phyloP scores from a whole-genome alignment of 2,797 vertebrate species.

The Etheostoma nigrum region DNA sequence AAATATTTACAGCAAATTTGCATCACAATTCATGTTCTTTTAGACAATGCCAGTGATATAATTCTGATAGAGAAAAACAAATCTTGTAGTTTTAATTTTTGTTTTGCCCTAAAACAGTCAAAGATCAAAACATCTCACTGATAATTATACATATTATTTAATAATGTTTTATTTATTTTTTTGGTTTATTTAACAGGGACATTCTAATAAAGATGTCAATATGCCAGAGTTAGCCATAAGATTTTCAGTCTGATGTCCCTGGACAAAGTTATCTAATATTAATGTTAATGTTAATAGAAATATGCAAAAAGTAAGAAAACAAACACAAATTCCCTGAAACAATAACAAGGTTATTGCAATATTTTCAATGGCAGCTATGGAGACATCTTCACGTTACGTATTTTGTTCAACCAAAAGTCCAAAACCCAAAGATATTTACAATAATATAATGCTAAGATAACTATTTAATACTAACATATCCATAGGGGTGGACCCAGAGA shows the following conservation, averaged over 20 bases:
- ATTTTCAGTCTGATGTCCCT: background rate
- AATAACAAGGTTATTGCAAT: background rate
- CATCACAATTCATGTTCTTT: too few species aligned
- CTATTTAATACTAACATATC: background rate
- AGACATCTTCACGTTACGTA: background rate
- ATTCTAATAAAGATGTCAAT: background rate
- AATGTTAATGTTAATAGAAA: background rate
- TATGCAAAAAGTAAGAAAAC: background rate
- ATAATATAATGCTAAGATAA: background rate
- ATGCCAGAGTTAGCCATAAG: background rate
- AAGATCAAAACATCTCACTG: too few species aligned
- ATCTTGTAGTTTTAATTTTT: background rate
- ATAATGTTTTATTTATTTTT: background rate
- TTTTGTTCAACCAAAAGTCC: background rate
- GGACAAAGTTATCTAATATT: background rate
- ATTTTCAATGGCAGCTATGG: background rate
- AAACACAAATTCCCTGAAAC: background rate
- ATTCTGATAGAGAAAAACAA: background rate
- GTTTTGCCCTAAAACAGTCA: background rate
- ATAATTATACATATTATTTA: background rate
- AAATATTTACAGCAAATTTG: too few species aligned
- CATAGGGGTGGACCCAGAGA: background rate
- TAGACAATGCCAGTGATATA: too few species aligned
- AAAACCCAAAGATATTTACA: background rate
- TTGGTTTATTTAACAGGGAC: background rate